phyloP scores from a whole-genome alignment of 2,888 invertebrate species.

The Adineta ricciae region DNA sequence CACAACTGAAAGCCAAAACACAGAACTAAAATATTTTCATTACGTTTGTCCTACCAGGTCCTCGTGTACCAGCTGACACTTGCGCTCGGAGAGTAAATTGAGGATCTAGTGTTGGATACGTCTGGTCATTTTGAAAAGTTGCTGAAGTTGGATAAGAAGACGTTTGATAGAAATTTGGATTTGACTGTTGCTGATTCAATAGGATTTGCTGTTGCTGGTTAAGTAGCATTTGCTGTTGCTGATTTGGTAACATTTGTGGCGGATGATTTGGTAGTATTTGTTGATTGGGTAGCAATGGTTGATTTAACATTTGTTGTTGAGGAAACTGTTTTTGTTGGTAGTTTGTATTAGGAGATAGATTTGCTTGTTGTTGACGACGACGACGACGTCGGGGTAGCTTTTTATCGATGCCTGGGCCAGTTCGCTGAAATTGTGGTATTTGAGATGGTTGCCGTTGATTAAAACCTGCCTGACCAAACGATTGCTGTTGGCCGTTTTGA shows the following conservation, averaged over 20 bases:
- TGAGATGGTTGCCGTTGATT: neutral
- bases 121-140: conserved; percentile 24
- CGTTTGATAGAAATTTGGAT: conserved; percentile 1
- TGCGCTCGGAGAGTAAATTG: conserved; percentile 23
- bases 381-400: neutral
- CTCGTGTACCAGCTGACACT: neutral
- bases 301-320: neutral
- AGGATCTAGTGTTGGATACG: conserved; percentile 25
- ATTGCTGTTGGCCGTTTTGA: neutral
- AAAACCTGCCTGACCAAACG: neutral
- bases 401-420: neutral
- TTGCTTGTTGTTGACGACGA: neutral
- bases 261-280: too few species aligned
- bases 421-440: neutral
- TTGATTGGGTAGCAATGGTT: neutral
- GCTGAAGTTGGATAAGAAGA: neutral
- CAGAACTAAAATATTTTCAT: neutral
- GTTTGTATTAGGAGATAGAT: neutral
- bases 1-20: neutral
- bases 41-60: neutral
- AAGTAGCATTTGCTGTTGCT: neutral
- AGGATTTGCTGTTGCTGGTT: neutral
- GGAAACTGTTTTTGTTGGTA: neutral
- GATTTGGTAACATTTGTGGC: neutral
- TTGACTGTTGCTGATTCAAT: neutral